Conservation (phyloP, 1,140 invertebrate species). For the Pseudachorutes palmiensis region DNA sequence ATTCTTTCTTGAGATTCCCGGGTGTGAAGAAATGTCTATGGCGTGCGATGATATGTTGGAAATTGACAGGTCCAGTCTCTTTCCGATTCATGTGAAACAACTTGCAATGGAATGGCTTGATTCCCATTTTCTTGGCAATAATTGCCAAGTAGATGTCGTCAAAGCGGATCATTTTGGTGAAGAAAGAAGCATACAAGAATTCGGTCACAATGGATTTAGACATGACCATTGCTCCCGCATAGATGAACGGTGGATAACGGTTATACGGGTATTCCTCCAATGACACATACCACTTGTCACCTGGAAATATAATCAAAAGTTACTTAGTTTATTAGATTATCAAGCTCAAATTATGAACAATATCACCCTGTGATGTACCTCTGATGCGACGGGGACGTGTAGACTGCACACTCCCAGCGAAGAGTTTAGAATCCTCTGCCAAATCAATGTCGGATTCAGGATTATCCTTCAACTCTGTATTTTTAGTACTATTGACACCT, state of each 20-base stretch:
- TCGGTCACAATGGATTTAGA: slow-evolving; percentile 62
- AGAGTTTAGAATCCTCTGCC: slow-evolving; percentile 56
- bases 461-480: not conserved
- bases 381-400: too few species aligned
- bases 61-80: too few species aligned
- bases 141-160: slow-evolving; percentile 81
- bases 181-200: slow-evolving; percentile 67
- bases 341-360: too few species aligned
- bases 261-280: slow-evolving; percentile 78
- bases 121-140: slow-evolving; percentile 66
- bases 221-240: slow-evolving; percentile 71
- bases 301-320: too few species aligned
- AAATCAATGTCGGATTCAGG: slow-evolving; percentile 52
- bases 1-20: too few species aligned
- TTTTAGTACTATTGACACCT: too few species aligned
- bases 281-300: slow-evolving; percentile 67
- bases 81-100: too few species aligned
- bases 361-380: too few species aligned
- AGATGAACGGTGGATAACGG: slow-evolving; percentile 79
- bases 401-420: slow-evolving; percentile 68
- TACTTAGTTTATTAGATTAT: too few species aligned
- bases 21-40: too few species aligned
- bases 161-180: slow-evolving; percentile 71
- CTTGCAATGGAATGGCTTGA: slow-evolving; percentile 70
- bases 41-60: too few species aligned